Conservation (phyloP, 2,113 vertebrate species). For the Hiodon tergisus region DNA sequence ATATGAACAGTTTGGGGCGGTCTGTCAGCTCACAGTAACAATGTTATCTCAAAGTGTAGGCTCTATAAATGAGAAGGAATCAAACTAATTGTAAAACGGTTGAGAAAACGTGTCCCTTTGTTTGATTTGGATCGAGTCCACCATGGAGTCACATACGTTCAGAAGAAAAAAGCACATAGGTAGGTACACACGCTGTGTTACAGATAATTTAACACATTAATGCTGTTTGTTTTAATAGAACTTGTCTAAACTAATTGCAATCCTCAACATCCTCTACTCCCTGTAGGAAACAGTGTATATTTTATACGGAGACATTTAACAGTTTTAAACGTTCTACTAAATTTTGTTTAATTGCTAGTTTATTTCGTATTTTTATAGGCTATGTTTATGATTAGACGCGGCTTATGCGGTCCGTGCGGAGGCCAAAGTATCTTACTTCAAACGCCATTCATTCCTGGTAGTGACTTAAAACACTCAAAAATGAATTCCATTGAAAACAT, state of each 20-base stretch:
- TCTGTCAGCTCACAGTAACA: slow-evolving; percentile 55
- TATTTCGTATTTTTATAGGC: too few species aligned
- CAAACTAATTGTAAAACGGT: slow-evolving; percentile 27
- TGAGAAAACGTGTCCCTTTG: slow-evolving; percentile 29
- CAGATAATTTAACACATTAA: not conserved
- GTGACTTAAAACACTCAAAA: not conserved
- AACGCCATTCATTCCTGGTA: not conserved
- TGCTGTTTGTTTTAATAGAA: slow-evolving; percentile 1
- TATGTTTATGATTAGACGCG: too few species aligned
- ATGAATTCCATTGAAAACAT: not conserved
- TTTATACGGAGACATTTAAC: too few species aligned
- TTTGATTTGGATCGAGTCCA: slow-evolving; percentile 48
- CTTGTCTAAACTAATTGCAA: not conserved
- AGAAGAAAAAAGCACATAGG: slow-evolving; percentile 65
- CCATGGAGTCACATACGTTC: slow-evolving; percentile 61
- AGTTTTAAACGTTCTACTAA: not conserved
- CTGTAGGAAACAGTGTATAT: too few species aligned
- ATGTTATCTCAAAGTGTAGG: slow-evolving; percentile 46
- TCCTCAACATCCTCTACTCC: too few species aligned
- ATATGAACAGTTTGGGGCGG: slow-evolving; percentile 46
- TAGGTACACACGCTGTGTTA: slow-evolving; percentile 47
- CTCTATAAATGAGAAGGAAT: slow-evolving; percentile 57
- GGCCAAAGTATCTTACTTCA: not conserved
- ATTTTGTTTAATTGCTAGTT: too few species aligned
- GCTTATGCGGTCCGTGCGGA: not conserved